Evolutionary conservation across 2,888 invertebrate species (phyloP), one percentile per base, ranked within the genome.

Genomic region (Germaria angustata): DNA sequence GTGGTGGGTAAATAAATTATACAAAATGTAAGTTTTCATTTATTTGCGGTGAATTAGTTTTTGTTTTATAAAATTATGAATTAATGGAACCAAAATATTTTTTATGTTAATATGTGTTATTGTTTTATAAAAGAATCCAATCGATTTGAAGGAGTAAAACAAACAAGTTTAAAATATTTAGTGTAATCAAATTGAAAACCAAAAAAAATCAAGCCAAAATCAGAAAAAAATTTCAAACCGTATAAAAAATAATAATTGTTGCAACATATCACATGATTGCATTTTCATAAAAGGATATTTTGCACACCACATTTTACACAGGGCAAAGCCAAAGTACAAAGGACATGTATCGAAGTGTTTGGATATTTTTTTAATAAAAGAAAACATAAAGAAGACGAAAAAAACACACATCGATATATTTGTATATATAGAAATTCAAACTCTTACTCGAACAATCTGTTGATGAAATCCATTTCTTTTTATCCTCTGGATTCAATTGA

Each of bases 391-490:
- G 68, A 78, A 77, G 81, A 80, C 71, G 71, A 71, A 71, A 84
- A 86, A 84, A 84, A 78, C 71, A 84, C 89, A 90, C 90, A 89
- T 90, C 90, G 89, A 90, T 90, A 90, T 90, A 88, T 86, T 84
- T 85, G 86, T 81, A 81, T 87, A 89, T 87, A 87, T 86, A 85
- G 87, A 87, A 84, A 84, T 84, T 86, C 85, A 88, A 87, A 88
- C 85, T 92, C 94, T 94, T 92, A 96, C 96, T 96, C 85, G 96
- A 97, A 92, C 97, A 97, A 92, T 97, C 97, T 90, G 97, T 97
- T 65, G 96, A 96, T 87, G 97, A 96, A 87, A 96, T 94, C 95
- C 97, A 97, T 88, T 97, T 96, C 92, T 97, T 97, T 90, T 97
- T 96, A 87, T 97, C 97, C 55, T 96, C 96, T 4, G 95, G 95